These are phyloP conservation scores for Torymus aiolomorphi DNA, from an alignment of 2,888 invertebrate genomes.

Conservation along the genomic window DNA sequence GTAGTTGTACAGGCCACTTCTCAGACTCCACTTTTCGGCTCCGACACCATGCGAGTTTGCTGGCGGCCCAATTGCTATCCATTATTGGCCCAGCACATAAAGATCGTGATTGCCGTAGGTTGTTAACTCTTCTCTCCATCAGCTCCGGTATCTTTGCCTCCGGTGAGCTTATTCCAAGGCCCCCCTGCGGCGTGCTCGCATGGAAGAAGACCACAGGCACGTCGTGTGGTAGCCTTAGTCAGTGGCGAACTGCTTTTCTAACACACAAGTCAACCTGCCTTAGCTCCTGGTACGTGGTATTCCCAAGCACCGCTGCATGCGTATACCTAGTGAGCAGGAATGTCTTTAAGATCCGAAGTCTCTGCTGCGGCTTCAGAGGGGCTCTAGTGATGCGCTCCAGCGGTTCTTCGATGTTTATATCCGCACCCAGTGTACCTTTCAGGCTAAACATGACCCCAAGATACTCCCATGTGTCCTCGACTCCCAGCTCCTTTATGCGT, in stretches of 20 bases:
- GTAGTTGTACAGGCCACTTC: conserved; percentile 25
- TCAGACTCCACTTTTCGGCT: no score
- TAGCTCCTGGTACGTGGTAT: neutral
- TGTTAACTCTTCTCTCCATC: neutral
- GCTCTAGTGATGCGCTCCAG: conserved; percentile 10
- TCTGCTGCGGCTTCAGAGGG: conserved; percentile 49
- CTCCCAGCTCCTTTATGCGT: conserved; percentile 60
- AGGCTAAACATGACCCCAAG: conserved; percentile 48
- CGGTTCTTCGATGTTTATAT: neutral
- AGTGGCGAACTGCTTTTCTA: neutral
- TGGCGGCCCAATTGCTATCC: conserved; percentile 12
- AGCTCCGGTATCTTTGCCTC: conserved; percentile 45
- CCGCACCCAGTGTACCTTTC: neutral
- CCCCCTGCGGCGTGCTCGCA: conserved; percentile 24
- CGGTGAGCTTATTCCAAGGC: no score
- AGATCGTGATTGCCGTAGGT: neutral
- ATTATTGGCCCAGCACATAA: neutral
- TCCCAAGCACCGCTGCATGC: neutral
- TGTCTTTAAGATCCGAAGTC: neutral
- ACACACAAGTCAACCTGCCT: conserved; percentile 1
- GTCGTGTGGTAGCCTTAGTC: conserved; percentile 39
- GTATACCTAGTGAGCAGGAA: conserved; percentile 24
- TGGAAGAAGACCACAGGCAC: conserved; percentile 31
- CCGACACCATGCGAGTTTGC: neutral
- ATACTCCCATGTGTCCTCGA: conserved; percentile 65